Base-by-base conservation (phyloP, 2,797 vertebrate genomes). In the Chiroxiphia lanceolata region DNA sequence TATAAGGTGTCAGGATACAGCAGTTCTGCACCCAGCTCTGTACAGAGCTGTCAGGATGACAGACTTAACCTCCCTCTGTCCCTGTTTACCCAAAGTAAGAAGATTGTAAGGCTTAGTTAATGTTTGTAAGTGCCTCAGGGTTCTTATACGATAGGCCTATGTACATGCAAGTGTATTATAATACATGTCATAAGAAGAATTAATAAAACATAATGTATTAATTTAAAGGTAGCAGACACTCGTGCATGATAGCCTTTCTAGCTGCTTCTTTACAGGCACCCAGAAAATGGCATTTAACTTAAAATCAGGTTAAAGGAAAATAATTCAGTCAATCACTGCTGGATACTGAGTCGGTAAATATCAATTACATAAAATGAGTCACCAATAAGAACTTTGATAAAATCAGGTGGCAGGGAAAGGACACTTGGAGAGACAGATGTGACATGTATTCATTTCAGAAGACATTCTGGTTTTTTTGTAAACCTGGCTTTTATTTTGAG, bases 1-100 rank as follows among this genome's bases (percentile, higher is more conserved):
- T 94, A 4, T 25, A 15, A 80, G 78, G 75, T 56, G 68, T n/a
- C 81, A 91, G 81, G 75, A 60, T n/a, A 5, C 2, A 87, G 61
- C 25, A 3, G 25, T 11, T 75, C 78, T 61, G 76, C 33, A 27
- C 71, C 91, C 69, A n/a, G 92, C 76, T 86, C 89, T 65, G 57
- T 44, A 29, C 83, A 89, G 81, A 93, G 95, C 95, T 95, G 95
- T 95, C 95, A 95, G 86, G 87, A 94, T 94, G 93, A 96, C 76
- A 90, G 94, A 94, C 50, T 95, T 97, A 95, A 94, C 94, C 96
- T 96, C 93, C 44, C 88, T 94, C 94, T 96, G 95, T 93, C 96
- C 96, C 94, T 96, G 83, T 95, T 96, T 96, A 96, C 94, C 86
- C 96, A 89, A 95, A 96, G 86, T 96, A 96, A 96, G 95, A 95